Percentiles rank a stretch among this genome's conserved stretches.
Evolutionary conservation across 2,888 invertebrate species (phyloP).

Genomic region (Tridacna gigas): DNA sequence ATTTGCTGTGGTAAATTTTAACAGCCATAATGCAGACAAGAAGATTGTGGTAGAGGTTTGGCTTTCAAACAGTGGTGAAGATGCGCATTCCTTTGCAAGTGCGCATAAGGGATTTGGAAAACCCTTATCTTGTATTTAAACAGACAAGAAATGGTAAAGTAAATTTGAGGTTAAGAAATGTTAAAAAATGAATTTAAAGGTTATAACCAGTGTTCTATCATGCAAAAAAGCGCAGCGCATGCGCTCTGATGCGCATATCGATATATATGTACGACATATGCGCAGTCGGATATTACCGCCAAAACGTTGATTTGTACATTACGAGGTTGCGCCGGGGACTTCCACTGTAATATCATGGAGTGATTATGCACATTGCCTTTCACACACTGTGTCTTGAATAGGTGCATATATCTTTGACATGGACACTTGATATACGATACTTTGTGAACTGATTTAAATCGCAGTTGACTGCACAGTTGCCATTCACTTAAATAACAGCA

Average conservation of each 20-base stretch:
- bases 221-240: conserved; percentile 53
- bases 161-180: neutral
- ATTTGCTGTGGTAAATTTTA: too few relatives aligned
- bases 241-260: conserved; percentile 56
- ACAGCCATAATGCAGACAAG: too few relatives aligned
- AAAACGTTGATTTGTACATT: conserved; percentile 56
- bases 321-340: conserved; percentile 60
- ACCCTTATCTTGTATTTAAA: neutral
- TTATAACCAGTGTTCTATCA: neutral
- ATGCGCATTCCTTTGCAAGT: conserved; percentile 2
- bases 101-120: neutral
- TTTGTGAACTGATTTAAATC: conserved; percentile 37
- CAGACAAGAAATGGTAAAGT: neutral
- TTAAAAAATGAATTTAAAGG: neutral
- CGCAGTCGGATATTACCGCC: conserved; percentile 60
- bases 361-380: conserved; percentile 57
- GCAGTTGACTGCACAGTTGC: conserved; percentile 40
- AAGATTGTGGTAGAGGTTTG: neutral
- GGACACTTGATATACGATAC: conserved; percentile 38
- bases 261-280: conserved; percentile 61
- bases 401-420: conserved; percentile 44
- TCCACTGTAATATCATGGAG: conserved; percentile 62
- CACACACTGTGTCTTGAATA: conserved; percentile 41
- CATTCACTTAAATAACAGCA: conserved; percentile 38
- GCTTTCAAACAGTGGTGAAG: neutral